These are phyloP conservation scores for Ellobius talpinus DNA, from an alignment of 2,113 vertebrate species.

Conservation along the genomic window DNA sequence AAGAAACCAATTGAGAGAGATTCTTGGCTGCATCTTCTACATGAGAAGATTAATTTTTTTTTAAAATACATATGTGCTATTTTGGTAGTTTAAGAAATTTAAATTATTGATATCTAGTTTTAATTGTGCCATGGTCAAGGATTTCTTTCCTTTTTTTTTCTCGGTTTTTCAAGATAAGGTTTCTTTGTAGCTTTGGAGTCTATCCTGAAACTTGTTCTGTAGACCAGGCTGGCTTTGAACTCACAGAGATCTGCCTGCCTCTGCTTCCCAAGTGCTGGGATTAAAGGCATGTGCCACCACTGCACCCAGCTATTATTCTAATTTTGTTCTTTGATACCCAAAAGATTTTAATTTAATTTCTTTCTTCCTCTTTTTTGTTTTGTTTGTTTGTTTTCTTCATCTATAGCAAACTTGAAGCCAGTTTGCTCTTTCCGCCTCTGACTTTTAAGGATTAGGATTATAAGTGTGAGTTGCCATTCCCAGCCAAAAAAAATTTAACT, in stretches of 20 bases:
- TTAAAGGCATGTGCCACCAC: too few species aligned
- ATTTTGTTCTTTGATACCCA: background rate
- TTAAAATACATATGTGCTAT: background rate
- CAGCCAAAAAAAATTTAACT: background rate
- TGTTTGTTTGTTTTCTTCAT: background rate
- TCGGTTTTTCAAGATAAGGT: too few species aligned
- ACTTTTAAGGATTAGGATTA: background rate
- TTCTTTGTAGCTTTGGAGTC: too few species aligned
- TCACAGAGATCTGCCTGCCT: too few species aligned
- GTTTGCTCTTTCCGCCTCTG: background rate
- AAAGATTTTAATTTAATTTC: background rate
- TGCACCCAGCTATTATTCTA: background rate
- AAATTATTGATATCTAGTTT: background rate
- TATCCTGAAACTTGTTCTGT: too few species aligned
- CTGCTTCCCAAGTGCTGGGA: too few species aligned
- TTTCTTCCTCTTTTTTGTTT: background rate
- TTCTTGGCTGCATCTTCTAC: background rate
- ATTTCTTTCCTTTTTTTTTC: too few species aligned
- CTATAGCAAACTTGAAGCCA: background rate
- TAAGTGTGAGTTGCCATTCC: background rate
- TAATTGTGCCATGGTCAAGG: background rate
- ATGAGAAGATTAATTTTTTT: background rate
- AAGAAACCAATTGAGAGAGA: slow-evolving; percentile 14
- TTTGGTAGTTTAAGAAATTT: background rate
- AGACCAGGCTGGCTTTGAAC: too few species aligned